A percentile compares a stretch with the other conserved stretches of the same genome.
These are phyloP conservation scores for Dicranocentrus wangi DNA, from an alignment of 2,888 invertebrate genomes.

Conservation along the genomic window DNA sequence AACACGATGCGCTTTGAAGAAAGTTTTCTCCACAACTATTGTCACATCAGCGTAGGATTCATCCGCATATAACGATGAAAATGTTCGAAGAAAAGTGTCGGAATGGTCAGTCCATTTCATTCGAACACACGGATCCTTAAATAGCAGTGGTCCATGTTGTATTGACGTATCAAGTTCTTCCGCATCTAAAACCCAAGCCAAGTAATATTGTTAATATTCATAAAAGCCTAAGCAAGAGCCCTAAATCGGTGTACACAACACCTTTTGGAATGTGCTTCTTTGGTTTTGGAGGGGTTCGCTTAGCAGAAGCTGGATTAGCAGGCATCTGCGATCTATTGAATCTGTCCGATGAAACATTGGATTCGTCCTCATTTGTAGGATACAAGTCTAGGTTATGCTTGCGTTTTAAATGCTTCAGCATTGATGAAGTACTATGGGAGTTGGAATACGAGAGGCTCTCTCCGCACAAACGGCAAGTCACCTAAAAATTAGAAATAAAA, in stretches of 20 bases:
- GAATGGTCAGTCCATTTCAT: constrained; percentile 72
- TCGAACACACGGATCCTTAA: constrained; percentile 67
- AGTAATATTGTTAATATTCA: no score
- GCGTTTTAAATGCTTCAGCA: constrained; percentile 69
- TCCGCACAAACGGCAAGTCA: constrained; percentile 66
- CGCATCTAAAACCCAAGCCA: constrained; percentile 5
- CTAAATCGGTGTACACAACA: neutral
- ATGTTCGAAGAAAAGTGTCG: constrained; percentile 67
- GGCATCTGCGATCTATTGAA: no score
- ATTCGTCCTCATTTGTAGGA: constrained; percentile 33
- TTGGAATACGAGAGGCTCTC: constrained; percentile 68
- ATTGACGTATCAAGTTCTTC: constrained; percentile 61
- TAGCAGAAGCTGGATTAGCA: constrained; percentile 8
- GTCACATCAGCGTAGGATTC: constrained; percentile 69
- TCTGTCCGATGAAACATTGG: no score
- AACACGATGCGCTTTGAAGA: constrained; percentile 70
- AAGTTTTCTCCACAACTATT: constrained; percentile 66
- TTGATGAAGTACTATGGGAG: constrained; percentile 69
- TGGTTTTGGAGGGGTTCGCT: constrained; percentile 40
- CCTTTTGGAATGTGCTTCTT: constrained; percentile 48
- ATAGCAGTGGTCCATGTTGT: constrained; percentile 66
- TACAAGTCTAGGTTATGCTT: constrained; percentile 68
- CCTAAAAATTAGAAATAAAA: constrained; percentile 50
- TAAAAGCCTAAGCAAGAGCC: no score
- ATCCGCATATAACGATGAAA: constrained; percentile 64